Percentiles rank a stretch among this genome's conserved stretches.
phyloP scores from a whole-genome alignment of 35 echinoderm and acorn worm genomes.

The Apostichopus japonicus region DNA sequence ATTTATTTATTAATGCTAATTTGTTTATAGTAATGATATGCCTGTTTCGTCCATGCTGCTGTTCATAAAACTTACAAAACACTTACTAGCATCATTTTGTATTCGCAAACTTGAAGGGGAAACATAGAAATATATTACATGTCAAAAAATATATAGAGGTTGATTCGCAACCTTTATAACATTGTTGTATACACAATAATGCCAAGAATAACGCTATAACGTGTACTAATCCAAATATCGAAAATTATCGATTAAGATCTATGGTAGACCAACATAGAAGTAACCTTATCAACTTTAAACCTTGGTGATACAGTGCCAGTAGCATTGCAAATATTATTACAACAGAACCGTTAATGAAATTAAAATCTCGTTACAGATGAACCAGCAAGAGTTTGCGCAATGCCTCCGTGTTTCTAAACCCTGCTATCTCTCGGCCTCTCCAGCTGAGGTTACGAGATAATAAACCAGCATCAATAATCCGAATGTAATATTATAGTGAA shows the following conservation, averaged over 20 bases:
- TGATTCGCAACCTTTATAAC: no score
- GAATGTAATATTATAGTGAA: neutral
- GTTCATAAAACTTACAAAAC: no score
- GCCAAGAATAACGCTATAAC: no score
- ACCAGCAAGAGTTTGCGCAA: neutral
- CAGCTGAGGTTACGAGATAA: neutral
- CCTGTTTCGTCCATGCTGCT: no score
- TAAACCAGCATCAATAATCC: neutral
- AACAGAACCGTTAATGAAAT: slow-evolving; percentile 34
- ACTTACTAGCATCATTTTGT: no score
- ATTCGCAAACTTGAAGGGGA: no score
- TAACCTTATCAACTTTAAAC: slow-evolving; percentile 6
- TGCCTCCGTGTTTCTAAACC: neutral
- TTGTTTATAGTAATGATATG: no score
- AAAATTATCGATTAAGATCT: neutral
- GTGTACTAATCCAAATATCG: no score
- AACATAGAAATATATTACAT: no score
- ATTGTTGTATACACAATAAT: no score
- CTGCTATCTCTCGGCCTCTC: neutral
- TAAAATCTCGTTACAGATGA: slow-evolving; percentile 26
- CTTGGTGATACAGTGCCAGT: slow-evolving; percentile 9
- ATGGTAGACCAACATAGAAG: neutral
- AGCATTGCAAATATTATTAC: slow-evolving; percentile 34
- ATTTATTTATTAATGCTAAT: no score
- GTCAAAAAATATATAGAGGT: no score